phyloP scores from a whole-genome alignment of 2,888 invertebrate species.

The Ellobium chinense region DNA sequence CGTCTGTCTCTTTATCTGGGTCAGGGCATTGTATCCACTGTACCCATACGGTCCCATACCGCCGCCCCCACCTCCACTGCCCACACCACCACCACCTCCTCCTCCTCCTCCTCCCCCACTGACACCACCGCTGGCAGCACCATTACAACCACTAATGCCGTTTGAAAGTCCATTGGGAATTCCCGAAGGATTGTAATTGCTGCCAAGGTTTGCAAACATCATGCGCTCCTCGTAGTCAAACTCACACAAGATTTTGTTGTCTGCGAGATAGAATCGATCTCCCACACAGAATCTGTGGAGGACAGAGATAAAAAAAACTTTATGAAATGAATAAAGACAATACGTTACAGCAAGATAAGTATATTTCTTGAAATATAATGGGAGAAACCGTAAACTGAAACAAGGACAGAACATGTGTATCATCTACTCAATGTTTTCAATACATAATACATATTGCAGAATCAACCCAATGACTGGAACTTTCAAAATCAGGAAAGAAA shows the following conservation, averaged over 20 bases:
- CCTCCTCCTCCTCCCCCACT: conserved; percentile 16
- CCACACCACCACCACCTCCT: background rate
- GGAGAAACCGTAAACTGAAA: too few relatives aligned
- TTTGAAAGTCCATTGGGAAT: conserved; percentile 35
- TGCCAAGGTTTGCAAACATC: conserved; percentile 90
- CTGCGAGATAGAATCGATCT: conserved; percentile 94
- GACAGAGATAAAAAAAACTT: background rate
- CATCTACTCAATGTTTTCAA: too few relatives aligned
- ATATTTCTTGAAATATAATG: too few relatives aligned
- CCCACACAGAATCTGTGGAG: conserved; percentile 93
- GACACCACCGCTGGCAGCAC: conserved; percentile 78
- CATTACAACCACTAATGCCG: conserved; percentile 15
- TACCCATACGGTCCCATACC: conserved; percentile 31
- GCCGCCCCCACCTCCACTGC: conserved; percentile 9
- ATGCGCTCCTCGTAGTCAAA: conserved; percentile 95
- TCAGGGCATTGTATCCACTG: conserved; percentile 90
- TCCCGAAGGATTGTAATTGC: conserved; percentile 8
- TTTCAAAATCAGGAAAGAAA: too few relatives aligned
- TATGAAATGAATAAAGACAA: too few relatives aligned
- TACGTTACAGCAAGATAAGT: too few relatives aligned
- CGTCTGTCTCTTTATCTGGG: conserved; percentile 84
- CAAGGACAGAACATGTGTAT: too few relatives aligned
- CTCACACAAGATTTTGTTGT: conserved; percentile 96
- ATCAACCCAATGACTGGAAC: too few relatives aligned
- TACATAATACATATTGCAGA: too few relatives aligned